phyloP scores from a whole-genome alignment of 2,888 invertebrate species.

The Maniola hyperantus region DNA sequence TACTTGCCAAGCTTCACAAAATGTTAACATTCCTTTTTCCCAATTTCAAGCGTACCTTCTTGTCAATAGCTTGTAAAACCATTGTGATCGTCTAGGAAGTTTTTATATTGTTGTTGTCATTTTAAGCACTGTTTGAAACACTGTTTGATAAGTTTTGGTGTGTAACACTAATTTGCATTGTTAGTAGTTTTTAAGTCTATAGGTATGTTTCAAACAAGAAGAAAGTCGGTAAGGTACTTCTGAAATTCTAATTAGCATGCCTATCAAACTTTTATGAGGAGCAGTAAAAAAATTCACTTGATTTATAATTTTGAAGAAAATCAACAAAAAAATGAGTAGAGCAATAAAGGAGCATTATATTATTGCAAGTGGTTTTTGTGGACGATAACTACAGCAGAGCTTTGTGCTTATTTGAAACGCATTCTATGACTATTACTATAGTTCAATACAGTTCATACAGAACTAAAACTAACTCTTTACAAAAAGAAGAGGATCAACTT shows the following conservation, averaged over 20 bases:
- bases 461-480: neutral
- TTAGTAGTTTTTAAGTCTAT: conserved; percentile 33
- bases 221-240: neutral
- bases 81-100: conserved; percentile 10
- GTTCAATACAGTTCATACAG: neutral
- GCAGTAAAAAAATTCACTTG: neutral
- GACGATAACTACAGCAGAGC: neutral
- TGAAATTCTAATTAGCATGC: neutral
- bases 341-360: too few species aligned
- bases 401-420: neutral
- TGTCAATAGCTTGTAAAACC: neutral
- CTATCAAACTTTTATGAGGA: neutral
- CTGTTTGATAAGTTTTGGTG: conserved; percentile 44
- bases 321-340: neutral
- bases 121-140: conserved; percentile 49
- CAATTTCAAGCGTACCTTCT: too few species aligned
- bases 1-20: too few species aligned
- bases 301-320: neutral
- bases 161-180: conserved; percentile 47
- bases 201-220: conserved; percentile 3
- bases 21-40: too few species aligned
- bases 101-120: conserved; percentile 34
- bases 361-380: too few species aligned
- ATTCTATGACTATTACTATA: neutral
- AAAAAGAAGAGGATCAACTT: too few species aligned